These are phyloP conservation scores for Andrena bicolor DNA, from an alignment of 2,888 invertebrate species.

Conservation along the genomic window DNA sequence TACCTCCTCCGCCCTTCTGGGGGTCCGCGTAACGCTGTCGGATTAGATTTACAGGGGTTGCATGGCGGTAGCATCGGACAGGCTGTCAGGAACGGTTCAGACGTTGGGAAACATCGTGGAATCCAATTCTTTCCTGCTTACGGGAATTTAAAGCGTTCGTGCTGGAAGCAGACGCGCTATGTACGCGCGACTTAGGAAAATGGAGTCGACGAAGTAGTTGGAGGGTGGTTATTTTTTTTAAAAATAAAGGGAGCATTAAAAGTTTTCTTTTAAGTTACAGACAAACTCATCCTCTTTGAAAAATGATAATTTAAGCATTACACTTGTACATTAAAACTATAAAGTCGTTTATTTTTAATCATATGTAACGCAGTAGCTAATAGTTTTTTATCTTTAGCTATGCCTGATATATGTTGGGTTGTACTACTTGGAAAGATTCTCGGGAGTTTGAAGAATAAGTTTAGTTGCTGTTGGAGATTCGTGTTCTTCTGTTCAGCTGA, in stretches of 20 bases:
- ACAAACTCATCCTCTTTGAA: too few relatives aligned
- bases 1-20: background rate
- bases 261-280: too few relatives aligned
- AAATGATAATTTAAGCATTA: too few relatives aligned
- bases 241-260: too few relatives aligned
- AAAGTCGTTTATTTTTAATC: too few relatives aligned
- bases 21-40: conserved; percentile 13
- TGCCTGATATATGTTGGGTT: background rate
- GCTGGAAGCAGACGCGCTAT: background rate
- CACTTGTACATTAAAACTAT: too few relatives aligned
- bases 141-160: conserved; percentile 9
- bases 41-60: conserved; percentile 40
- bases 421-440: background rate
- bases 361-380: too few relatives aligned
- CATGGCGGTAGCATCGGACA: background rate
- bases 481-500: too few relatives aligned
- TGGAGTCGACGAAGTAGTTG: background rate
- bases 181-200: background rate
- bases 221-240: too few relatives aligned
- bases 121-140: conserved; percentile 27
- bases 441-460: too few relatives aligned
- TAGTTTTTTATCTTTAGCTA: background rate
- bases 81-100: conserved; percentile 28
- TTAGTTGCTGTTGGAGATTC: too few relatives aligned
- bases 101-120: conserved; percentile 3